Percentiles rank a stretch among this genome's conserved stretches.
Conservation (phyloP, 2,113 vertebrate species). For the Perca flavescens region DNA sequence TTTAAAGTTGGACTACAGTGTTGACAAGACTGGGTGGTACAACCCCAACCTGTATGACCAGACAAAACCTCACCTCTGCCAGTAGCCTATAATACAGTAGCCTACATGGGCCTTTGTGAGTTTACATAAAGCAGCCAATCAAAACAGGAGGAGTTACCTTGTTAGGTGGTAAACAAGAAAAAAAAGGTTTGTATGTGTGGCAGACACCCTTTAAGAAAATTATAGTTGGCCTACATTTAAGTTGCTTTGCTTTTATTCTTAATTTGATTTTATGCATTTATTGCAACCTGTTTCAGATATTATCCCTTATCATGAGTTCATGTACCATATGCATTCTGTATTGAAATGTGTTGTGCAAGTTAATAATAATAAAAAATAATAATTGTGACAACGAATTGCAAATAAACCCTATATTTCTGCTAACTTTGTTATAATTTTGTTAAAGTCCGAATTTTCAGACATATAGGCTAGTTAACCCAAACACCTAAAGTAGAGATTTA, state of each 20-base stretch:
- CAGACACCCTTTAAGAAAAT: neutral
- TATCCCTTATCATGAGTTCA: neutral
- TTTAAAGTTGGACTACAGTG: neutral
- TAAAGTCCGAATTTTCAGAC: neutral
- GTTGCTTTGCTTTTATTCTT: neutral
- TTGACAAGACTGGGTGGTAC: slow-evolving; percentile 44
- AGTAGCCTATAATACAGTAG: neutral
- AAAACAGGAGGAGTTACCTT: slow-evolving; percentile 66
- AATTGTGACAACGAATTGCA: neutral
- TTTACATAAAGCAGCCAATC: slow-evolving; percentile 54
- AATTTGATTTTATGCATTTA: neutral
- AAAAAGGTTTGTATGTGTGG: neutral
- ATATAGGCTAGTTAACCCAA: neutral
- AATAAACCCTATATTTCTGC: neutral
- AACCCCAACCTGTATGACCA: slow-evolving; percentile 45
- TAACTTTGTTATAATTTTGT: neutral
- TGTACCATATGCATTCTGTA: neutral
- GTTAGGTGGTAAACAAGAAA: too few relatives aligned
- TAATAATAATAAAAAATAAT: too few relatives aligned
- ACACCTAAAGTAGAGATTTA: neutral
- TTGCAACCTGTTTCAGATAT: neutral
- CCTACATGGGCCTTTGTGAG: neutral
- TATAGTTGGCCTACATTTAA: neutral
- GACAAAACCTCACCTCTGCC: slow-evolving; percentile 40
- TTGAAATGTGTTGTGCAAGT: neutral